Base-by-base conservation (phyloP, 2,888 invertebrate genomes). In the Lysandra coridon region DNA sequence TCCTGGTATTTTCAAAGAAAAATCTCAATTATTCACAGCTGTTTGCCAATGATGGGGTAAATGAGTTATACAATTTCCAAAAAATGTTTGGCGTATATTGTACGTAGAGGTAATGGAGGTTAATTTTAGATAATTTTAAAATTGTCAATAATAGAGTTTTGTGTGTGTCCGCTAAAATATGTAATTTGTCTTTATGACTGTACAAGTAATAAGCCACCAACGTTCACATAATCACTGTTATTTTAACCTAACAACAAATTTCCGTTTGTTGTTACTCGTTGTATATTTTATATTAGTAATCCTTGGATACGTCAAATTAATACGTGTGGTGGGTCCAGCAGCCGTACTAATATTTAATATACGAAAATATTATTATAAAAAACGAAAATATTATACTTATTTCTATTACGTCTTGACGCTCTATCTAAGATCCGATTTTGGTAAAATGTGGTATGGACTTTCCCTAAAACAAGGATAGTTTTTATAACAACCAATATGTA, bases 171-270 rank as follows among this genome's bases (percentile, higher is more conserved):
- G 33, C 33, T 69, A 69, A 69, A 69, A 37, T 69, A 37, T 69
- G 14, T 69, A 37, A 69, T 69, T 69, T 69, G 33, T 17, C 12
- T 14, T 5, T 37, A 69, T 6, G 69, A 5, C 69, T 69, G 69
- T 69, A 69, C 69, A 37, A 30, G 69, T 69, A 69, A 69, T 69
- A 69, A 69, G 69, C 69, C 69, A 17, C 69, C 33, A 69, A 33
- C 33, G 69, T 69, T 12, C 53, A 23, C 62, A 60, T 81, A 82
- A 81, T 82, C 73, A 80, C 80, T 64, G 78, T 81, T 79, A 79
- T 80, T 81, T 78, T 79, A 75, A 80, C 73, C 78, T 79, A 79
- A 81, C 80, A 79, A 81, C 62, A 57, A 79, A 81, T 77, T 75
- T 78, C 74, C 78, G 78, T 60, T 69, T 62, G 37, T 69, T 69